Conservation (phyloP, 2,797 vertebrate species). For the Cichlasoma orientale region DNA sequence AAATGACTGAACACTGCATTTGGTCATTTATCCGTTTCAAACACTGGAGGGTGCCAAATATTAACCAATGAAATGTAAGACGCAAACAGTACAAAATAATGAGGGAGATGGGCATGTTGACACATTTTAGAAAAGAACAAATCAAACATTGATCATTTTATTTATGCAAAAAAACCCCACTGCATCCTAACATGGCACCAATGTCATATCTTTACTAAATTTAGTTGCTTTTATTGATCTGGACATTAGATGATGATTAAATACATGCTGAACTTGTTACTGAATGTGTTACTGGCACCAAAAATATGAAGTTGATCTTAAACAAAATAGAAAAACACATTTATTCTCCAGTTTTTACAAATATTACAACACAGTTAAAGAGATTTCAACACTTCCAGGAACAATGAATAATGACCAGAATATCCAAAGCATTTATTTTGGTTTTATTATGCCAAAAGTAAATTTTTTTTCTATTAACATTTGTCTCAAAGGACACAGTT, state of each 20-base stretch:
- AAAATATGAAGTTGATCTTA: neutral
- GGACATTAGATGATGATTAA: neutral
- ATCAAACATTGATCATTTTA: conserved; percentile 17
- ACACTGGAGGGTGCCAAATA: conserved; percentile 64
- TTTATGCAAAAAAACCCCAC: neutral
- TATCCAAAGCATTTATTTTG: neutral
- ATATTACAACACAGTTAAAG: conserved; percentile 17
- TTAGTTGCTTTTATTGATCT: neutral
- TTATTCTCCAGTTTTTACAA: conserved; percentile 39
- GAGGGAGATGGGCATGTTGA: neutral
- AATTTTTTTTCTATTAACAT: neutral
- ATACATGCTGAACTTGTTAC: neutral
- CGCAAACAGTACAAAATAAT: neutral
- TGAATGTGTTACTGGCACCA: neutral
- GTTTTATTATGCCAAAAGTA: neutral
- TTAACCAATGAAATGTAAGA: conserved; percentile 1
- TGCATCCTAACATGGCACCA: neutral
- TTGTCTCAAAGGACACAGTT: neutral
- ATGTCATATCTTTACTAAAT: neutral
- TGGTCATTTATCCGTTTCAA: neutral
- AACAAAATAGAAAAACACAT: conserved; percentile 28
- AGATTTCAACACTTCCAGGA: neutral
- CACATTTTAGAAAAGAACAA: neutral
- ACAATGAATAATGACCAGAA: neutral
- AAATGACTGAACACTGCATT: neutral